These are phyloP conservation scores for Alloplasta piceator DNA, from an alignment of 2,888 invertebrate species.

Conservation along the genomic window DNA sequence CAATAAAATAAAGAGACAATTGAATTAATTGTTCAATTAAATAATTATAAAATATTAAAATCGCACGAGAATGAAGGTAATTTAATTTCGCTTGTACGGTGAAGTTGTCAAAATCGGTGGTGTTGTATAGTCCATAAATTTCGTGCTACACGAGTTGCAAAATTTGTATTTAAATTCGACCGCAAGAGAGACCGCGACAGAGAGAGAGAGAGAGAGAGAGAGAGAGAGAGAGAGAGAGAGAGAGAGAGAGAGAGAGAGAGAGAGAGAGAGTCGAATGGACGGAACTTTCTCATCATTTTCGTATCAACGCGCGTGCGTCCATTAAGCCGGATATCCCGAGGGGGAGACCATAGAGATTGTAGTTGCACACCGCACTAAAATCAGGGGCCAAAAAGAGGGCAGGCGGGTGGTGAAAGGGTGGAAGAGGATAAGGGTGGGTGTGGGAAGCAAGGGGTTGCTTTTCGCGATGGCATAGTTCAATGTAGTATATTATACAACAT, in stretches of 20 bases:
- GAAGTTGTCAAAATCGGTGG: not conserved
- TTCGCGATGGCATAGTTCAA: conserved; percentile 47
- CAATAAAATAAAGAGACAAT: too few relatives aligned
- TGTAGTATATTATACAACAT: conserved; percentile 55
- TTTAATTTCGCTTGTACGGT: not conserved
- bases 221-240: not conserved
- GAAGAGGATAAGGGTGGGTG: too few relatives aligned
- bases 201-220: not conserved
- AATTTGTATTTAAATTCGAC: conserved; percentile 47
- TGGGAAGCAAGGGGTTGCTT: conserved; percentile 1
- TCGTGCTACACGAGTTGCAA: not conserved
- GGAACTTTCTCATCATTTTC: conserved; percentile 56
- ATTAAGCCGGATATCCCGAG: conserved; percentile 56
- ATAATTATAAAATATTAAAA: too few relatives aligned
- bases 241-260: not conserved
- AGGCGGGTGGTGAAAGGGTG: too few relatives aligned
- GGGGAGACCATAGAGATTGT: conserved; percentile 46
- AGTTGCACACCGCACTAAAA: conserved; percentile 39
- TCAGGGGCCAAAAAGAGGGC: not conserved
- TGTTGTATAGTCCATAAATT: conserved; percentile 2
- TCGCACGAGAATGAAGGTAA: too few relatives aligned
- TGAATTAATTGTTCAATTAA: too few relatives aligned
- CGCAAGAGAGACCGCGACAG: not conserved
- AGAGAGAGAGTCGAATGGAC: conserved; percentile 1
- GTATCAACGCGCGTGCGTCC: conserved; percentile 43